Evolutionary conservation across 2,888 invertebrate species (phyloP).

Genomic region (Ethmia dodecea): DNA sequence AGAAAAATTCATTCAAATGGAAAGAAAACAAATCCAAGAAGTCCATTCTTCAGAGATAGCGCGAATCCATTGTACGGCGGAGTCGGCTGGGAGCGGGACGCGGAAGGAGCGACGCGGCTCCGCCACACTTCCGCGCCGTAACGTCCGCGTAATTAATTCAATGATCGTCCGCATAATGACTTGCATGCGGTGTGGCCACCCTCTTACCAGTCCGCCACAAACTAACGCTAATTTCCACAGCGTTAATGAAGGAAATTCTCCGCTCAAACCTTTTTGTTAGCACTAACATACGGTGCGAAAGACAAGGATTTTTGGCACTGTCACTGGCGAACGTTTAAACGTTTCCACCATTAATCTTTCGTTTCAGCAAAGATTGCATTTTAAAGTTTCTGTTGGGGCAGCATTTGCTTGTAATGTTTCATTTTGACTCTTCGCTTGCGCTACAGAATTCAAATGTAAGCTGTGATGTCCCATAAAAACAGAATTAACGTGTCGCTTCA

Average conservation of each 20-base stretch:
- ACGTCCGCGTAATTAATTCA: constrained; percentile 68
- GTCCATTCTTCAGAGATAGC: constrained; percentile 21
- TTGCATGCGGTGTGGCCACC: constrained; percentile 55
- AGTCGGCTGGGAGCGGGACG: constrained; percentile 16
- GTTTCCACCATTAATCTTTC: constrained; percentile 65
- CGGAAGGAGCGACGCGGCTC: constrained; percentile 24
- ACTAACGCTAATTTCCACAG: constrained; percentile 65
- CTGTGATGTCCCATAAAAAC: constrained; percentile 28
- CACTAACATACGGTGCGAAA: constrained; percentile 35
- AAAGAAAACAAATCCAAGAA: constrained; percentile 21
- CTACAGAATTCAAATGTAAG: constrained; percentile 39
- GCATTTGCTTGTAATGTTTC: constrained; percentile 59
- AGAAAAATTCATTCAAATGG: constrained; percentile 19
- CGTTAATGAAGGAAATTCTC: constrained; percentile 62
- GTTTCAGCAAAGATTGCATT: constrained; percentile 62
- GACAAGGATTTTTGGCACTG: constrained; percentile 58
- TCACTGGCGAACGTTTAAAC: constrained; percentile 56
- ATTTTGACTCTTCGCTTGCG: constrained; percentile 27
- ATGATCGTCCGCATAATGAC: constrained; percentile 74
- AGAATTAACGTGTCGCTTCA: constrained; percentile 27
- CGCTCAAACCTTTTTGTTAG: constrained; percentile 56
- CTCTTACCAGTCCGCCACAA: constrained; percentile 45
- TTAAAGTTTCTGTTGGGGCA: constrained; percentile 60
- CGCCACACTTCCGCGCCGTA: constrained; percentile 46
- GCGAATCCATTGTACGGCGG: constrained; percentile 23